Evolutionary conservation across 1,140 invertebrate genomes (phyloP).

Genomic region (Panulirus ornatus): DNA sequence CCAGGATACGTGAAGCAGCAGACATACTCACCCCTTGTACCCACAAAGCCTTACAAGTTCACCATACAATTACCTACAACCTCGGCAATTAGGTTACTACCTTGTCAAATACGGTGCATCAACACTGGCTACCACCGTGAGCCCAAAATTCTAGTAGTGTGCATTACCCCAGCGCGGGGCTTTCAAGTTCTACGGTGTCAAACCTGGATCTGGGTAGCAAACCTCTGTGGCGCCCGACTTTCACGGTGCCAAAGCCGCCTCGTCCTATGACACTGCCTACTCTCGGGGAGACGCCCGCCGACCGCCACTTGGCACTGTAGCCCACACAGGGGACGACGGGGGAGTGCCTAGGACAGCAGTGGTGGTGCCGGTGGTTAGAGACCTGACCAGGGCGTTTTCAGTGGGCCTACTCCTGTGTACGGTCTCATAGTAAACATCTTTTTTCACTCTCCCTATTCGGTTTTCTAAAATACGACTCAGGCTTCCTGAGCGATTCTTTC

Average conservation of each 20-base stretch:
- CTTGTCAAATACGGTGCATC: neutral
- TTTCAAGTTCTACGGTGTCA: neutral
- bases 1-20: too few species aligned
- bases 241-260: slow-evolving; percentile 26
- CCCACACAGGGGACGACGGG: neutral
- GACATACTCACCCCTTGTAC: too few species aligned
- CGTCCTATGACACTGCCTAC: slow-evolving; percentile 2
- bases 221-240: slow-evolving; percentile 25
- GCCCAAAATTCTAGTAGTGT: neutral
- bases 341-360: too few species aligned
- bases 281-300: neutral
- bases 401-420: too few species aligned
- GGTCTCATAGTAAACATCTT: too few species aligned
- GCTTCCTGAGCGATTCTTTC: too few species aligned
- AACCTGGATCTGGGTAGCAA: neutral
- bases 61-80: too few species aligned
- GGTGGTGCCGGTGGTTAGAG: too few species aligned
- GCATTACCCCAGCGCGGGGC: neutral
- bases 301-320: neutral
- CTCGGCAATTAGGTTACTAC: neutral
- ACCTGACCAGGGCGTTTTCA: neutral
- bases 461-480: too few species aligned
- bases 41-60: too few species aligned
- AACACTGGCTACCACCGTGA: neutral
- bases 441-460: too few species aligned